Evolutionary conservation across 2,113 vertebrate species (phyloP), one percentile per base, ranked within the genome.

Genomic region (Brachyhypopomus gauderio): DNA sequence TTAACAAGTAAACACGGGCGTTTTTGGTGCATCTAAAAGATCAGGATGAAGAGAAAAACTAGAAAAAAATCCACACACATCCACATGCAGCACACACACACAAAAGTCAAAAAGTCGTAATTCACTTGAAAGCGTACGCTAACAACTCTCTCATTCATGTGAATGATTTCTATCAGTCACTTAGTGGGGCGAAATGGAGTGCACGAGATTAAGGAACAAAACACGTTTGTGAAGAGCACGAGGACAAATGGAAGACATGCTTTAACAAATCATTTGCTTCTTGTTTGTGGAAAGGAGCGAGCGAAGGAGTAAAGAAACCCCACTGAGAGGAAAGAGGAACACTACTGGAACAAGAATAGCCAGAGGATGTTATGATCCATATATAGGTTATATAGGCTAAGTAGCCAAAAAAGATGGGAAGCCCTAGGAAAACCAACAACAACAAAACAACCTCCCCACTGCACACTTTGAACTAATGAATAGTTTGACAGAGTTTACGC

Each of bases 361-460:
- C 11, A 70, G 73, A 70, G 66, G 72, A 81, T 76, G 80, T 81
- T 81, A 81, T 45, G 63, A 76, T 38, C 17, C 60, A 12, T 22
- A 17, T 25, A 2, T 52, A 14, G 45, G 9, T 52, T 0, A n/a
- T n/a, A 48, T 63, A n/a, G n/a, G n/a, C n/a, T n/a, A 69, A 52
- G 45, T 52, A 52, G 27, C 59, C 41, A 70, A 11, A 69, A 23
- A 69, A 70, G 20, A 38, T n/a, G 66, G 36, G 36, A 70, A 67
- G 17, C 11, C 2, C 19, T 70, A 16, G 36, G 34, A 17, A 19
- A 69, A 69, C 34, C 34, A 20, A 20, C 34, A 20, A 19, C 41
- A 41, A 41, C 41, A 41, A 41, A 41, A 41, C 41, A 41, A 41
- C 41, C 45, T 52, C 11, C 66, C 34, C 66, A 22, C 36, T 70